Conservation (phyloP, 2,113 vertebrate species). For the Henicopernis longicauda region DNA sequence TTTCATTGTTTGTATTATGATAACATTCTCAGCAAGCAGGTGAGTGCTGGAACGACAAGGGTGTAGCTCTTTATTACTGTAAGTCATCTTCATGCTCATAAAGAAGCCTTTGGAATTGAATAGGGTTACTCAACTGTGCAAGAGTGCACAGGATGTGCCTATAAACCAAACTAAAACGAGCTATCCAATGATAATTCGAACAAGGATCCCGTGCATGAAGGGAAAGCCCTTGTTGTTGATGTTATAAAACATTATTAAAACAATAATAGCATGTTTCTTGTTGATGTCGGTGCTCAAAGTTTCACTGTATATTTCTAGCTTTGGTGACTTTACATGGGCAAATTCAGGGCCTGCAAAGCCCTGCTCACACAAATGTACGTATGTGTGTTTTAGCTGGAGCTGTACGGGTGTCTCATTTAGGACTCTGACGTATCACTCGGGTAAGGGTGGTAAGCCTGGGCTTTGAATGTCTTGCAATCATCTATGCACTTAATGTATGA, state of each 20-base stretch:
- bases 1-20: conserved; percentile 24
- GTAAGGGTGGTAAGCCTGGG: not conserved
- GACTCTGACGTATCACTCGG: not conserved
- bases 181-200: not conserved
- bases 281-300: not conserved
- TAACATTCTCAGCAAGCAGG: not conserved
- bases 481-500: not conserved
- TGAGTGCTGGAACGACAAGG: conserved; percentile 7
- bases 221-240: not conserved
- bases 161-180: not conserved
- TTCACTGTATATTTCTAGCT: not conserved
- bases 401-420: fast-evolving
- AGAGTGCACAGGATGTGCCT: conserved; percentile 18
- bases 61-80: conserved; percentile 30
- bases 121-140: conserved; percentile 1
- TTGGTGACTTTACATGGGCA: not conserved
- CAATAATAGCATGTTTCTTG: fast-evolving
- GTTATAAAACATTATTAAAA: not conserved
- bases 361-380: fast-evolving
- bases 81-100: conserved; percentile 8
- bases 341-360: not conserved
- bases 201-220: not conserved
- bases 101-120: not conserved
- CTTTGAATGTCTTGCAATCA: not conserved
- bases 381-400: not conserved